phyloP scores from a whole-genome alignment of 2,113 vertebrate species.

The Erinaceus europaeus region DNA sequence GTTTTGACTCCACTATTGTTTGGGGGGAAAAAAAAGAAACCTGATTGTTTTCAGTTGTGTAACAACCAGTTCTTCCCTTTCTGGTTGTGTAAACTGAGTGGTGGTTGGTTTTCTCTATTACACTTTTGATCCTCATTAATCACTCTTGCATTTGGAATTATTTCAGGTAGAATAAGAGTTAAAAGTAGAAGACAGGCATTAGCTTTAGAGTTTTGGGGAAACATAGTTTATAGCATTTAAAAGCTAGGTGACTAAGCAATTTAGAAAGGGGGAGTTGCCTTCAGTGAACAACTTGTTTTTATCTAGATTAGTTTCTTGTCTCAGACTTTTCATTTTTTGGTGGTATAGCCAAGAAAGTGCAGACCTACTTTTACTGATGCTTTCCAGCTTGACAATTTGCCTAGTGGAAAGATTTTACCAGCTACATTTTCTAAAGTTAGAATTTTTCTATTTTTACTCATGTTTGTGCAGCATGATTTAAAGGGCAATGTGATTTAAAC shows the following conservation, averaged over 20 bases:
- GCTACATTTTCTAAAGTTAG: conserved; percentile 1
- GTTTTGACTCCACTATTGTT: no score
- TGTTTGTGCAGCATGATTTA: neutral
- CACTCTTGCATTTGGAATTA: neutral
- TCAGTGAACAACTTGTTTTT: neutral
- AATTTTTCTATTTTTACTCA: neutral
- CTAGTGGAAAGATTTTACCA: neutral
- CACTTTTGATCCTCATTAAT: neutral
- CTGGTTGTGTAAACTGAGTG: neutral
- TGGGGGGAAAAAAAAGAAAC: no score
- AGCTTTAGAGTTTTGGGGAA: conserved; percentile 11
- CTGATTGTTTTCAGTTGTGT: neutral
- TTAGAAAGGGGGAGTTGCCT: neutral
- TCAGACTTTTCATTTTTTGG: neutral
- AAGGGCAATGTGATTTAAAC: neutral
- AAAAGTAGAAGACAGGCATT: conserved; percentile 2
- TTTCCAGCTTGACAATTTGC: neutral
- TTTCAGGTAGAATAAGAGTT: neutral
- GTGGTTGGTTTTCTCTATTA: neutral
- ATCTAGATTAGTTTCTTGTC: neutral
- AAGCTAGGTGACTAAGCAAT: no score
- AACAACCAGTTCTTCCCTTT: neutral
- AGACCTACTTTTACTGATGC: neutral
- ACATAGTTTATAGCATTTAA: no score
- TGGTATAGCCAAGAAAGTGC: neutral